A percentile compares a stretch with the other conserved stretches of the same genome.
Conservation (phyloP, 2,888 invertebrate species). For the Lepidocyrtinus sp. region DNA sequence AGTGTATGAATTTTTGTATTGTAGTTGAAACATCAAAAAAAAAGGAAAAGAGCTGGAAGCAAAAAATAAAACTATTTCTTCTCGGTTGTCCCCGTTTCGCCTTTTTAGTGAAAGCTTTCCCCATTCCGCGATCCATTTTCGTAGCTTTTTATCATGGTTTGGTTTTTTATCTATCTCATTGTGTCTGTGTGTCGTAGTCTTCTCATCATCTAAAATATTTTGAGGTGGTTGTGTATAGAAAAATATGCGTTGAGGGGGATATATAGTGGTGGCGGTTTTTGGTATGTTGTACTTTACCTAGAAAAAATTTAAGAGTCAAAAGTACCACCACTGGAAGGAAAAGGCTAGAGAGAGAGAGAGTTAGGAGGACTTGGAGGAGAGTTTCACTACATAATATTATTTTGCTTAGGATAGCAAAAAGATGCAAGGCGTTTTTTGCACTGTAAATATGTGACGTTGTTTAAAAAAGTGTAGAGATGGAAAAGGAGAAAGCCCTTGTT, state of each 20-base stretch:
- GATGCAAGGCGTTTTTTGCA: conserved; percentile 8
- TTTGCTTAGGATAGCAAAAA: conserved; percentile 13
- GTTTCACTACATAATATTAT: conserved; percentile 11
- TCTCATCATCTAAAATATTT: conserved; percentile 14
- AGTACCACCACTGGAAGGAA: neutral
- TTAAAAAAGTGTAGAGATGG: neutral
- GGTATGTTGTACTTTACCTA: conserved; percentile 1
- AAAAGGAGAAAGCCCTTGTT: conserved; percentile 7
- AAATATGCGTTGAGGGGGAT: neutral
- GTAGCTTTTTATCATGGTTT: neutral
- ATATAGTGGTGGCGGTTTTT: conserved; percentile 11
- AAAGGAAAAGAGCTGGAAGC: neutral
- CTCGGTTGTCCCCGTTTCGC: neutral
- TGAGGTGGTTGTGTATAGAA: neutral
- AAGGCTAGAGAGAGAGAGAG: no score
- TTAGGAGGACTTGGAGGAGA: conserved; percentile 18
- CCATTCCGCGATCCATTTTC: neutral
- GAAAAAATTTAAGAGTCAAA: conserved; percentile 7
- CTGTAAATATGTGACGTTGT: neutral
- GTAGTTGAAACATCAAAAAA: no score
- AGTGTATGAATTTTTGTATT: no score
- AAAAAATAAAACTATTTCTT: neutral
- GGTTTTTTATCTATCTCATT: conserved; percentile 19
- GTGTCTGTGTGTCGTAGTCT: conserved; percentile 38
- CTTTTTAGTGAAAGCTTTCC: neutral